Base-by-base conservation (phyloP, 2,113 vertebrate species). In the Pogonocichla stellata region DNA sequence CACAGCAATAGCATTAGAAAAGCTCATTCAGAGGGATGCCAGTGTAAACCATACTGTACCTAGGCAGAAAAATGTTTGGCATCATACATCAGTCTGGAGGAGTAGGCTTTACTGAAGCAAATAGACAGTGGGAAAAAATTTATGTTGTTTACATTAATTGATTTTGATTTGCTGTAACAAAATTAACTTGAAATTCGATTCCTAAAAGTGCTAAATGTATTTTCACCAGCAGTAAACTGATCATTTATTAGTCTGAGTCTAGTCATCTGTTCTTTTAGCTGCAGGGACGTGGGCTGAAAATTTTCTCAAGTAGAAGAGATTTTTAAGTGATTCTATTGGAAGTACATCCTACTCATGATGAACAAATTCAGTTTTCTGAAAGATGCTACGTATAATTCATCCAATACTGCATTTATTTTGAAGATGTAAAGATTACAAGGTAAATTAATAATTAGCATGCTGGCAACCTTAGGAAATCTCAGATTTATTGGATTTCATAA, bases 131-230 rank as follows among this genome's bases (percentile, higher is more conserved):
- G 51, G 26, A 45, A 65, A 67, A 82, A n/a, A 3, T 23, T 64
- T 66, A n/a, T 50, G 43, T 74, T 93, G 48, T 80, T 92, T 80
- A 78, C 5, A 1, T 84, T 51, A 82, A 72, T 61, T 67, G 43
- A 48, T 82, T 31, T 67, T 71, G 53, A 82, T 93, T 88, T 88
- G 26, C 58, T 93, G 15, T 86, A 57, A 86, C 4, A 5, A 80
- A 82, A 88, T 92, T 83, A 93, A 53, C 54, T 88, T 88, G 50
- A 92, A 94, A 93, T 90, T 90, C 10, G 1, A 72, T 92, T 77
- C 36, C 28, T 61, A 10, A 8, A 88, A 88, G 50, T 33, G 50
- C 73, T 85, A 80, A 71, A 70, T 80, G 8, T 50, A 13, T 86
- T 92, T 88, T 90, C 56, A 80, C 42, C 42, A 66, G 58, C 20